Evolutionary conservation across 2,113 vertebrate species (phyloP), one percentile per base, ranked within the genome.

Genomic region (Callionymus lyra): DNA sequence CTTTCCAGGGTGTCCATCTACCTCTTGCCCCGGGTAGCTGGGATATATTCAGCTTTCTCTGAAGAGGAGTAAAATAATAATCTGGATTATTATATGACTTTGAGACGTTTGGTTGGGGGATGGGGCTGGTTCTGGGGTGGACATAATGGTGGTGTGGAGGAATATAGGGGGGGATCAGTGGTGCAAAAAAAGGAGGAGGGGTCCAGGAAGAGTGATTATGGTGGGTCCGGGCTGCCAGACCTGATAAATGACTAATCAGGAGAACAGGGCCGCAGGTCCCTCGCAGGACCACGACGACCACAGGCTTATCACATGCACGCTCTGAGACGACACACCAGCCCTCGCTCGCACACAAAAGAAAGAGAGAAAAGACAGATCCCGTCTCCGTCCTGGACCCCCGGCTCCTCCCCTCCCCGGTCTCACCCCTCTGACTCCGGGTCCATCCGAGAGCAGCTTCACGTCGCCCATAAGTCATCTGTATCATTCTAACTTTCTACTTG

Each of bases 101-200:
- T 13, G 2, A 15, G 9, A 15, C 15, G 13, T 16, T 38, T 36
- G 34, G 34, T 12, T 68, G 72, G 72, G 74, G 69, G 70, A 59
- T 65, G 74, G 63, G 61, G 67, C 67, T 68, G 75, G 69, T 75
- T 64, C 59, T 63, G 53, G 45, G 59, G 58, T 71, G 72, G 72
- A 74, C 83, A 78, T 65, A 60, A 57, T 48, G 71, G 70, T 70
- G 78, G 72, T 78, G 63, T 72, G n/a, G 65, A 51, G 84, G 84
- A 86, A 85, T 82, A 85, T 82, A 85, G 81, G 81, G 82, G 82
- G 84, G 88, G 86, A 90, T 84, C 72, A 74, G 72, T 18, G 39
- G 41, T 50, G 59, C 52, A 61, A 70, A n/a, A n/a, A n/a, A 56
- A 65, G 68, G 63, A 68, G 68, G 66, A 62, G 75, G 68, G 68